Evolutionary conservation across 2,888 invertebrate genomes (phyloP), one percentile per base, ranked within the genome.

Genomic region (Macroteleia sp.): DNA sequence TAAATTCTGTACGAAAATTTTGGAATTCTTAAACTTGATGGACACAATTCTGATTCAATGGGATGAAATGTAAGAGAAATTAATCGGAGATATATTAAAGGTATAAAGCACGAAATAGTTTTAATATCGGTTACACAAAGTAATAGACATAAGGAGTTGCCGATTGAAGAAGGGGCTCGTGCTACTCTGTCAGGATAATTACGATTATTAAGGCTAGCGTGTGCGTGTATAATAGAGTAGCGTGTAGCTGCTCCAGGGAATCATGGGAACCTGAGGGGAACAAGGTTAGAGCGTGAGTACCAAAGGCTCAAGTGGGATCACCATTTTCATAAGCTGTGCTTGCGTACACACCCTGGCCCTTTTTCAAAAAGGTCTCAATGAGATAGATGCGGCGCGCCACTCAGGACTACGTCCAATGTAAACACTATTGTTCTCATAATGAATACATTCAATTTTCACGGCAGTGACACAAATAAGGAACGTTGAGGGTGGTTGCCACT

Each of bases 161-260:
- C 70, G 73, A 70, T 75, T 69, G 64, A 77, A 75, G 69, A 80
- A 78, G 66, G 77, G 80, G 76, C 80, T 77, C 80, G 80, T 80
- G 80, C 77, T 75, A 78, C 80, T 80, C 77, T 77, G 75, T 69
- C 66, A 66, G 76, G 67, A 78, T 78, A 80, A 80, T 80, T 80
- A 78, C 80, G 77, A 80, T 80, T 80, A 80, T 80, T 77, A 77
- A 71, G 77, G 61, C 80, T 73, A 73, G 71, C 73, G 71, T 80
- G 77, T 66, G 74, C 70, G 74, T 66, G 64, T 79, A 77, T 80
- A 70, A 77, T 80, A 70, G 77, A 61, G 74, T 74, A 70, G 74
- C 70, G 77, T 80, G 59, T 66, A 62, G n/a, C n/a, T n/a, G 52
- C 56, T 77, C 69, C 54, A 52, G 77, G 75, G 77, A 78, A 75